These are phyloP conservation scores for Caenorhabditis sulstoni DNA, from an alignment of 2,888 invertebrate genomes.

Conservation along the genomic window DNA sequence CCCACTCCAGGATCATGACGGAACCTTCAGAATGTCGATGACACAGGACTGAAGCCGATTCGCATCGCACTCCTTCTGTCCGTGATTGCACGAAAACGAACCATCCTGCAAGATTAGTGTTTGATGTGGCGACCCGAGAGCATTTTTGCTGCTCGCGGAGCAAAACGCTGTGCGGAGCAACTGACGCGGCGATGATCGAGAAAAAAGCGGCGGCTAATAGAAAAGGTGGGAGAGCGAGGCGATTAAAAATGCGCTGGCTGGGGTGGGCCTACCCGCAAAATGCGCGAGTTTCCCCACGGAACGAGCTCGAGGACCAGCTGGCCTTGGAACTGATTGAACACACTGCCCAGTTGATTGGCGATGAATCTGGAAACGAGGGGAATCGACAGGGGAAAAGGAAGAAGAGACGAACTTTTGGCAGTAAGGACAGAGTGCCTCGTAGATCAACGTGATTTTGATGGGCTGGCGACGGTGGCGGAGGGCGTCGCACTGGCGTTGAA, in stretches of 20 bases:
- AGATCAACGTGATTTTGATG: constrained; percentile 78
- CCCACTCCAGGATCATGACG: background rate
- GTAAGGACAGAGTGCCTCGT: constrained; percentile 79
- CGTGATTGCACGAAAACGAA: constrained; percentile 80
- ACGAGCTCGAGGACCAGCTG: constrained; percentile 77
- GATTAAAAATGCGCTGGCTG: too few relatives aligned
- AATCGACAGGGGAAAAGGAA: too few relatives aligned
- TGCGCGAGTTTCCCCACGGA: constrained; percentile 79
- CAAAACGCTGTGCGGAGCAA: background rate
- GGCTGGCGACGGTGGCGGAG: constrained; percentile 72
- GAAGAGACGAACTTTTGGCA: constrained; percentile 79
- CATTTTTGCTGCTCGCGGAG: constrained; percentile 13
- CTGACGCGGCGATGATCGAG: constrained; percentile 9
- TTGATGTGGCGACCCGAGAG: constrained; percentile 15
- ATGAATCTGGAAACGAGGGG: constrained; percentile 70
- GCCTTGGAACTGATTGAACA: constrained; percentile 75
- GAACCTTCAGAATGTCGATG: constrained; percentile 73
- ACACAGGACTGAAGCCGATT: constrained; percentile 79
- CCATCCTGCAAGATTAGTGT: constrained; percentile 72
- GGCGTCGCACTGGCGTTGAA: constrained; percentile 73
- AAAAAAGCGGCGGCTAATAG: constrained; percentile 8
- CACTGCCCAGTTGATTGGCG: constrained; percentile 76
- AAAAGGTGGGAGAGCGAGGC: background rate
- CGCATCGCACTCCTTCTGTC: constrained; percentile 79
- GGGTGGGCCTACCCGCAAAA: constrained; percentile 69